Evolutionary conservation across 2,888 invertebrate genomes (phyloP).

Genomic region (Noctua janthe): DNA sequence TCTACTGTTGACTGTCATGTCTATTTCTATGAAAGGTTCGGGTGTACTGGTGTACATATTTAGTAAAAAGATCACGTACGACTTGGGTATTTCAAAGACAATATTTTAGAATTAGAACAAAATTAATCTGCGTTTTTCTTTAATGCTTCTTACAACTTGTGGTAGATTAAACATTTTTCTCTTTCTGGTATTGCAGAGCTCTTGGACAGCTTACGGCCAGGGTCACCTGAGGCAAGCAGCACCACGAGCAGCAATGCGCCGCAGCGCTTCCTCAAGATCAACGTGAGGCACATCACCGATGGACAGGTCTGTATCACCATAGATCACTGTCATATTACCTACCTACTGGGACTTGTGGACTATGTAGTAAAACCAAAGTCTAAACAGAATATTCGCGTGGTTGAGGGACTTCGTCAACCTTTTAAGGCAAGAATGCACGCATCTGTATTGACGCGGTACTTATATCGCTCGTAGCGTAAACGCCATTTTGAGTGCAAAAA

Average conservation of each 20-base stretch:
- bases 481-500: background rate
- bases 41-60: background rate
- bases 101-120: background rate
- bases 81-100: background rate
- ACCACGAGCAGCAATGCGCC: slow-evolving; percentile 91
- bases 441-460: no score
- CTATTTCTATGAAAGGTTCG: background rate
- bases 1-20: background rate
- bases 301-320: slow-evolving; percentile 92
- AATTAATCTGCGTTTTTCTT: background rate
- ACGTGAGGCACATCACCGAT: slow-evolving; percentile 97
- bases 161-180: background rate
- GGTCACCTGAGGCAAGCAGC: slow-evolving; percentile 93
- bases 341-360: background rate
- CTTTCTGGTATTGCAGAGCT: slow-evolving; percentile 91
- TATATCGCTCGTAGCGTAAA: background rate
- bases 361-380: no score
- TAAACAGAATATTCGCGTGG: background rate
- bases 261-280: slow-evolving; percentile 97
- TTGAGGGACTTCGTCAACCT: background rate
- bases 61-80: background rate
- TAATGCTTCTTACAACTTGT: background rate
- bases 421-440: background rate
- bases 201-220: slow-evolving; percentile 95
- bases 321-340: background rate